Conservation (phyloP, 2,113 vertebrate genomes). For the Sebastes fasciatus region DNA sequence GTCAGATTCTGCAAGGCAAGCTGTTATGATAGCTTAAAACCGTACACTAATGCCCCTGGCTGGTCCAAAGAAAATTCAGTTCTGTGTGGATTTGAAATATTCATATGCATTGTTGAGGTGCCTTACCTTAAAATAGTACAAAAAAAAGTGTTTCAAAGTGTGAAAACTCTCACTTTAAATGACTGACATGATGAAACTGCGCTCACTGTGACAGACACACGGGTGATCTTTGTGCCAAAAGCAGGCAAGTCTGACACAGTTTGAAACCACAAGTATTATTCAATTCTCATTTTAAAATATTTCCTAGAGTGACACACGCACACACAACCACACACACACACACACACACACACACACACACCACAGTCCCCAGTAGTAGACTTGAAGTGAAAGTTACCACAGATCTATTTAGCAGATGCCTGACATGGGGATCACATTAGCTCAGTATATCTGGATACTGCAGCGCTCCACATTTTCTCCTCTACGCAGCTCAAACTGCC, state of each 20-base stretch:
- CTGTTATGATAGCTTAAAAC: not conserved
- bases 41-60: not conserved
- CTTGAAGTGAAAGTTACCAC: constrained; percentile 31
- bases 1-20: constrained; percentile 16
- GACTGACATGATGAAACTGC: not conserved
- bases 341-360: constrained; percentile 11
- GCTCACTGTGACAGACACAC: constrained; percentile 19
- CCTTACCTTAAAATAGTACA: not conserved
- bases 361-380: constrained; percentile 12
- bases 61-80: not conserved
- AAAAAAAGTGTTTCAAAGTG: not conserved
- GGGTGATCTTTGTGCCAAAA: constrained; percentile 2
- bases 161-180: constrained; percentile 3
- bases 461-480: not conserved
- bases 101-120: not conserved
- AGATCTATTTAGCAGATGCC: constrained; percentile 62
- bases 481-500: not conserved
- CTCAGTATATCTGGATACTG: constrained; percentile 12
- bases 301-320: constrained; percentile 21
- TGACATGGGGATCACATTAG: constrained; percentile 37
- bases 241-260: constrained; percentile 22
- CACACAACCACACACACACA: constrained; percentile 13
- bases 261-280: constrained; percentile 47
- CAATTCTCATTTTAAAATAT: constrained; percentile 40
- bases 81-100: not conserved